Conservation (phyloP, 2,113 vertebrate species). For the Ifrita kowaldi region DNA sequence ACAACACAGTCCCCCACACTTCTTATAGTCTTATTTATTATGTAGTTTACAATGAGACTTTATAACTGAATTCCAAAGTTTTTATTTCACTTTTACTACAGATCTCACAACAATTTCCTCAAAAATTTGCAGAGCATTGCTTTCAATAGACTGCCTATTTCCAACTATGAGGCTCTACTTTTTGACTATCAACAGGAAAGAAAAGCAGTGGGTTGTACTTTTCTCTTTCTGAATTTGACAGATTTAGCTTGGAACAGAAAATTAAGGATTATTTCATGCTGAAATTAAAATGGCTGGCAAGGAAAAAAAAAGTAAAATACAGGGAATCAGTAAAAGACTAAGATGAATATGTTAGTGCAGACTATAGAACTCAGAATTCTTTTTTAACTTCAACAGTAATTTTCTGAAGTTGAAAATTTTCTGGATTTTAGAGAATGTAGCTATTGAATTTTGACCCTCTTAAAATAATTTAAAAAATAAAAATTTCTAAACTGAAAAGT, state of each 20-base stretch:
- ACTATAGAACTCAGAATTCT: background rate
- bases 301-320: background rate
- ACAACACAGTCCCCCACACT: background rate
- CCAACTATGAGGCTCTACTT: background rate
- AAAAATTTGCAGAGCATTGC: background rate
- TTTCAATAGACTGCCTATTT: background rate
- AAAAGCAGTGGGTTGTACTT: background rate
- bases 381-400: background rate
- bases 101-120: background rate
- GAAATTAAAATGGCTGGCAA: background rate
- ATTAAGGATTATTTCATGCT: background rate
- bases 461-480: background rate
- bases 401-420: background rate
- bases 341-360: background rate
- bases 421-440: background rate
- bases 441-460: background rate
- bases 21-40: background rate
- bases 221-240: background rate
- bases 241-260: background rate
- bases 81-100: background rate
- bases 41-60: background rate
- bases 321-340: background rate
- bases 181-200: background rate
- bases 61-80: background rate
- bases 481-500: background rate